Conservation (phyloP, 2,797 vertebrate species). For the Poeciliopsis infans region DNA sequence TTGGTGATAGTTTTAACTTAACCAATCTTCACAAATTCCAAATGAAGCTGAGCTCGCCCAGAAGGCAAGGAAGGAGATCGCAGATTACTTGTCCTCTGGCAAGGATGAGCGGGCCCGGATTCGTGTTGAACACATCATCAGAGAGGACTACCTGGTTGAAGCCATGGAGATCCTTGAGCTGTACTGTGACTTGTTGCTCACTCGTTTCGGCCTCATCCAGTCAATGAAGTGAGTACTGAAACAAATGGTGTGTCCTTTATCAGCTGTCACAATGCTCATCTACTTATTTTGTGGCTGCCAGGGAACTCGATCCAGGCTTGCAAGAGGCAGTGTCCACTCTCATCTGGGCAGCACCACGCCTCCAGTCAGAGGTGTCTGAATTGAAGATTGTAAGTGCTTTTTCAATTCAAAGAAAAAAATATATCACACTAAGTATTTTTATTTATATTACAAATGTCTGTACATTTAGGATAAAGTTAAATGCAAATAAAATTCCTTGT, state of each 20-base stretch:
- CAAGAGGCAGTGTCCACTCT: conserved; percentile 96
- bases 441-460: neutral
- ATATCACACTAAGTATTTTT: neutral
- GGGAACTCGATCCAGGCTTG: conserved; percentile 94
- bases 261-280: neutral
- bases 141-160: conserved; percentile 98
- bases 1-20: neutral
- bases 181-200: conserved; percentile 93
- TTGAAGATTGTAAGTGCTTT: conserved; percentile 89
- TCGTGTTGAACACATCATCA: conserved; percentile 97
- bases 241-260: neutral
- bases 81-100: conserved; percentile 92
- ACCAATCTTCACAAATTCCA: conserved; percentile 28
- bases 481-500: neutral
- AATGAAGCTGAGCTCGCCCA: conserved; percentile 93
- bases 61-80: conserved; percentile 97
- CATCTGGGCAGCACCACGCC: conserved; percentile 96
- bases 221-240: conserved; percentile 92
- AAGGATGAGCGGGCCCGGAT: conserved; percentile 98
- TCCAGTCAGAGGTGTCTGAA: conserved; percentile 93
- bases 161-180: conserved; percentile 99
- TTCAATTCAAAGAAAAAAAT: neutral
- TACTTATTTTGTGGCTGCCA: conserved; percentile 54
- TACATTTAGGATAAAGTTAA: neutral
- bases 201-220: conserved; percentile 96